Conservation (phyloP, 2,113 vertebrate species). For the Calidris pugnax region DNA sequence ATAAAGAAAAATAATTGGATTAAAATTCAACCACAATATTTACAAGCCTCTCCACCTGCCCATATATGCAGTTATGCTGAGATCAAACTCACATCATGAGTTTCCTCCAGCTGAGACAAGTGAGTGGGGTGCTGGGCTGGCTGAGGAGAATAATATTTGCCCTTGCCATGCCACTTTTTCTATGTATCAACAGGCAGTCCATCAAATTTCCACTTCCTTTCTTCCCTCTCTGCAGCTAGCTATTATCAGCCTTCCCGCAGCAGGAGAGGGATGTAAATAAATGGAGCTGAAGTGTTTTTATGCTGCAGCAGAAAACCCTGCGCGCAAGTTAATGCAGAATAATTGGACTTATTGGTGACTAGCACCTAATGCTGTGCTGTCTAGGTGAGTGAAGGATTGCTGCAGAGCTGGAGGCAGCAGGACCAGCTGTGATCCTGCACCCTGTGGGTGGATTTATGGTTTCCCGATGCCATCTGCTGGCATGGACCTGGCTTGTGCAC, state of each 20-base stretch:
- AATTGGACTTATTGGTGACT: background rate
- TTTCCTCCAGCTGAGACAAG: background rate
- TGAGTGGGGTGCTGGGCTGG: background rate
- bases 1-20: background rate
- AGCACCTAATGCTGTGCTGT: rapidly evolving
- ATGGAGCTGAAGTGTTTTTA: background rate
- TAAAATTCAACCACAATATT: background rate
- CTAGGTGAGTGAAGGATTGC: background rate
- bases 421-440: rapidly evolving
- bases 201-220: background rate
- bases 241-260: background rate
- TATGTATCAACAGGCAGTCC: background rate
- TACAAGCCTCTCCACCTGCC: background rate
- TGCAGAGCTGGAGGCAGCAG: background rate
- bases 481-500: background rate
- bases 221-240: background rate
- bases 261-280: background rate
- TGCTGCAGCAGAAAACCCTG: background rate
- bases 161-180: background rate
- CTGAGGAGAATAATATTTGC: background rate
- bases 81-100: background rate
- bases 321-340: background rate
- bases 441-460: background rate
- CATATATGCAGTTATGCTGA: background rate
- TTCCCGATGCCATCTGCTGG: conserved; percentile 68